phyloP scores from a whole-genome alignment of 2,888 invertebrate species.

The Catocala sponsa region DNA sequence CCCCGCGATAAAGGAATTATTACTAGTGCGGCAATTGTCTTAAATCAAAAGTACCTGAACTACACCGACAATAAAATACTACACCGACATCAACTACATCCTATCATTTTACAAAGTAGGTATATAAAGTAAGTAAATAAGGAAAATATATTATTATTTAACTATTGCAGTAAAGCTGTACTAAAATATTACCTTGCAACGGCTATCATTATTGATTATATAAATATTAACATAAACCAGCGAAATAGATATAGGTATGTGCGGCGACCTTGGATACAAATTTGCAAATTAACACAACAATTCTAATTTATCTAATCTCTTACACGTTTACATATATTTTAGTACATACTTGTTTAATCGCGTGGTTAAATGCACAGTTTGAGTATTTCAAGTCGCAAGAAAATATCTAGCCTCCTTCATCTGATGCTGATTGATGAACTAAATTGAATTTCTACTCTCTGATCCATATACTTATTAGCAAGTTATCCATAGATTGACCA shows the following conservation, averaged over 20 bases:
- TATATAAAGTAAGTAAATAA: too few relatives aligned
- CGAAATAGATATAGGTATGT: neutral
- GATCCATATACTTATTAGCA: too few relatives aligned
- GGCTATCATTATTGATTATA: neutral
- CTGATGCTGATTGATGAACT: neutral
- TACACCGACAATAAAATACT: too few relatives aligned
- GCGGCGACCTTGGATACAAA: neutral
- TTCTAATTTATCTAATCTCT: conserved; percentile 3
- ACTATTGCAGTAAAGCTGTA: too few relatives aligned
- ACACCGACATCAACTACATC: too few relatives aligned
- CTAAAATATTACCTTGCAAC: neutral
- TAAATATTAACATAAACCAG: neutral
- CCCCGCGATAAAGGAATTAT: too few relatives aligned
- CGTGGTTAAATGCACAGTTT: neutral
- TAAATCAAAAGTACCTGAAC: too few relatives aligned
- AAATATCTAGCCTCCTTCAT: neutral
- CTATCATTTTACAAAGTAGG: too few relatives aligned
- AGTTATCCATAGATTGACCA: too few relatives aligned
- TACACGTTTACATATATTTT: neutral
- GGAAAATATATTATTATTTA: too few relatives aligned
- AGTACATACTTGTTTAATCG: neutral
- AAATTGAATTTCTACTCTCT: too few relatives aligned
- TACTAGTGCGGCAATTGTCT: too few relatives aligned
- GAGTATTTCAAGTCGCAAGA: neutral
- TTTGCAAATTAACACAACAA: conserved; percentile 2